phyloP scores from a whole-genome alignment of 2,797 vertebrate genomes.

The Knipowitschia caucasica region DNA sequence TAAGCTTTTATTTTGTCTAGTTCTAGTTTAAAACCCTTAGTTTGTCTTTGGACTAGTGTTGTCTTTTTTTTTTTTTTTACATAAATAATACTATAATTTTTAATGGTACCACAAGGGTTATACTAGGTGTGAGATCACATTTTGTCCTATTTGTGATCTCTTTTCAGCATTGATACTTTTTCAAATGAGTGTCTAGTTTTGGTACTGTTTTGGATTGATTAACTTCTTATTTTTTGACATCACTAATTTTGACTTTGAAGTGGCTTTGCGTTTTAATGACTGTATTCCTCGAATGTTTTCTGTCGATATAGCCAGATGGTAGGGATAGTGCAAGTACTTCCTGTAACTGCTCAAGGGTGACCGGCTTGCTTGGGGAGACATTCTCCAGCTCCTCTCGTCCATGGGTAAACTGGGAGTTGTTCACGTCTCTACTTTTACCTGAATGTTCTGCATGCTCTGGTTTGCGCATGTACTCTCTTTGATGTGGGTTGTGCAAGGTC shows the following conservation, averaged over 20 bases:
- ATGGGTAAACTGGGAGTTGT: slow-evolving; percentile 26
- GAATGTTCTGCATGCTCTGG: slow-evolving; percentile 26
- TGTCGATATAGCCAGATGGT: slow-evolving; percentile 48
- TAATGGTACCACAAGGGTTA: no score
- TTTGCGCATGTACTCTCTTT: slow-evolving; percentile 43
- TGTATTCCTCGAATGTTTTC: slow-evolving; percentile 23
- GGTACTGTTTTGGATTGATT: no score
- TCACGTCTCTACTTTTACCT: slow-evolving; percentile 42
- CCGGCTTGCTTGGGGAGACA: slow-evolving; percentile 30
- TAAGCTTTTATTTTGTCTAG: no score
- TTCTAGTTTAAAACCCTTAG: no score
- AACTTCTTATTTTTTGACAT: no score
- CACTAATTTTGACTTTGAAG: slow-evolving; percentile 40
- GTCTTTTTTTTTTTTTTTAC: no score
- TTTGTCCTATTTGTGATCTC: no score
- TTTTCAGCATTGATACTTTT: no score
- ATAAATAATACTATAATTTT: no score
- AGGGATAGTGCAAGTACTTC: slow-evolving; percentile 34
- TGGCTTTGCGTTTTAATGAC: slow-evolving; percentile 27
- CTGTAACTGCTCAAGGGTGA: slow-evolving; percentile 50
- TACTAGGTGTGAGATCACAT: no score
- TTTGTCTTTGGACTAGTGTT: no score
- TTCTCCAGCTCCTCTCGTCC: slow-evolving; percentile 42
- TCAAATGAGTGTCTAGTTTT: no score
- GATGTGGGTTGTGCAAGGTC: slow-evolving; percentile 47